These are phyloP conservation scores for Neopipo cinnamomea DNA, from an alignment of 2,113 vertebrate genomes.

Conservation along the genomic window DNA sequence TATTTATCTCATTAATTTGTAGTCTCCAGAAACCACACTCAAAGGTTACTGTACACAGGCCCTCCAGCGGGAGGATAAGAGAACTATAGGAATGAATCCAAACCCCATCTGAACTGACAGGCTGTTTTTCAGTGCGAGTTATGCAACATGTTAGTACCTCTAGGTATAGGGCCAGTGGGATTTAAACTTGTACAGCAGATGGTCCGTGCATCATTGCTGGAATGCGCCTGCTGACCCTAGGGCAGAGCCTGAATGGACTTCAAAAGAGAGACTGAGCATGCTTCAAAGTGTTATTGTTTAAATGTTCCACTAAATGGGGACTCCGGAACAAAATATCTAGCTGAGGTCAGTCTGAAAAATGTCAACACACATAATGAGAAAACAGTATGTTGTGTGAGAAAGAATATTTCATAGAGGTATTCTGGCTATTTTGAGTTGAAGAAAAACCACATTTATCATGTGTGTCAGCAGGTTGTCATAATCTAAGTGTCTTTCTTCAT, in stretches of 20 bases:
- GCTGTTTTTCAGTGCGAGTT: constrained; percentile 56
- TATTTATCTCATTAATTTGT: constrained; percentile 15
- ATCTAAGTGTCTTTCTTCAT: background rate
- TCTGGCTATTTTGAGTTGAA: background rate
- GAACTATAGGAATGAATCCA: constrained; percentile 49
- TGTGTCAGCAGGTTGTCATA: constrained; percentile 38
- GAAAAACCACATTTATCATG: background rate
- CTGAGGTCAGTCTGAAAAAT: constrained; percentile 65
- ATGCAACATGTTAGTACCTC: constrained; percentile 55
- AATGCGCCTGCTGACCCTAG: constrained; percentile 62
- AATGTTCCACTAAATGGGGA: constrained; percentile 70
- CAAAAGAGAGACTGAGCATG: constrained; percentile 63
- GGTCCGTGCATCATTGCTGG: constrained; percentile 56
- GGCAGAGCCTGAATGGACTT: constrained; percentile 67
- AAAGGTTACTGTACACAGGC: background rate
- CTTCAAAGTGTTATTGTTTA: constrained; percentile 70
- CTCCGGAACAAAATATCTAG: constrained; percentile 69
- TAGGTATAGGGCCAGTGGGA: constrained; percentile 59
- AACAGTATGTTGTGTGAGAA: constrained; percentile 50
- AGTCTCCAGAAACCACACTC: background rate
- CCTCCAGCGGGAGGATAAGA: constrained; percentile 31
- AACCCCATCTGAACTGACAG: background rate
- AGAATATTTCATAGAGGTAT: constrained; percentile 31
- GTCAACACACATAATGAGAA: constrained; percentile 62
- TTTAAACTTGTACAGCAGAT: constrained; percentile 65